These are phyloP conservation scores for Coregonus suidteri DNA, from an alignment of 2,797 vertebrate species.

Conservation along the genomic window DNA sequence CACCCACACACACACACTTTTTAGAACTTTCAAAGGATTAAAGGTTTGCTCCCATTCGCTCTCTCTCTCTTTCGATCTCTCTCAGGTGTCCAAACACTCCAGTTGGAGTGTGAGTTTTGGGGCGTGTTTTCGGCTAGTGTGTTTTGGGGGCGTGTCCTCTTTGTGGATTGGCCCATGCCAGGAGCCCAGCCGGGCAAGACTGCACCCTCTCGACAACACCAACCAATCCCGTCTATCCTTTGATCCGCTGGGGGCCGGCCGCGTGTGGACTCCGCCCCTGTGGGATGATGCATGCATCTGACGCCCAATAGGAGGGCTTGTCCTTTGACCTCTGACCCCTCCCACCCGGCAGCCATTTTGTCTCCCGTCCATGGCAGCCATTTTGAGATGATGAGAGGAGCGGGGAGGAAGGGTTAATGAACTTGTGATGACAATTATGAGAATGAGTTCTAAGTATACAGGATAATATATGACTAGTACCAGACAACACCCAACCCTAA, in stretches of 20 bases:
- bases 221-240: conserved; percentile 82
- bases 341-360: conserved; percentile 90
- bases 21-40: not conserved
- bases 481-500: conserved; percentile 79
- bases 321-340: conserved; percentile 85
- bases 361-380: conserved; percentile 83
- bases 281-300: conserved; percentile 99
- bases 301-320: conserved; percentile 87
- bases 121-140: conserved; percentile 73
- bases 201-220: conserved; percentile 75
- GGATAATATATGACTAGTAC: conserved; percentile 82
- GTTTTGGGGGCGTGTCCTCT: conserved; percentile 71
- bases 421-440: conserved; percentile 94
- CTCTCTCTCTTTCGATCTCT: conserved; percentile 2
- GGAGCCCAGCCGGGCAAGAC: conserved; percentile 87
- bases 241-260: conserved; percentile 78
- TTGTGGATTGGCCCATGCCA: conserved; percentile 74
- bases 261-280: conserved; percentile 91
- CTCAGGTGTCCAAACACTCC: conserved; percentile 79
- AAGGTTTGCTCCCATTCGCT: not conserved
- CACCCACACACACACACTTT: not conserved
- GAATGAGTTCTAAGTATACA: conserved; percentile 83
- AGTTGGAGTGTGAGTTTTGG: conserved; percentile 82
- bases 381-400: conserved; percentile 83
- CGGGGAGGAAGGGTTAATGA: conserved; percentile 70